phyloP scores from a whole-genome alignment of 1,140 invertebrate genomes.

The Notospermus geniculatus region DNA sequence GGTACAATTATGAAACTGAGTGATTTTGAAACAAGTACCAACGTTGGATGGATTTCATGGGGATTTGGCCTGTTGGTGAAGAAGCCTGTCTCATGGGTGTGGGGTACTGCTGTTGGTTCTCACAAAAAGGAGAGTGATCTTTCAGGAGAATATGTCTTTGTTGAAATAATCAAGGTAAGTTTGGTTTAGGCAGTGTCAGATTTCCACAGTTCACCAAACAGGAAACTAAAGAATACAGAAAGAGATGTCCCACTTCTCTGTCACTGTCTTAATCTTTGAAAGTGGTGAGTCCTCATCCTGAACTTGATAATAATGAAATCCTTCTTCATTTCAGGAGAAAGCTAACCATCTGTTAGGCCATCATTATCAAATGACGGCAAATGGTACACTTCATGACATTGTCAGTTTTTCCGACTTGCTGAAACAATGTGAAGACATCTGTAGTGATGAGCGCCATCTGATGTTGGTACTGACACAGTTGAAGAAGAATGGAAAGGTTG shows the following conservation, averaged over 20 bases:
- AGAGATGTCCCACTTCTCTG: no score
- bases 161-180: constrained; percentile 9
- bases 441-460: not conserved
- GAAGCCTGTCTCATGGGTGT: constrained; percentile 11
- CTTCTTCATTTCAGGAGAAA: constrained; percentile 15
- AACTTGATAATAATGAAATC: not conserved
- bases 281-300: not conserved
- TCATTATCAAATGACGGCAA: not conserved
- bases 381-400: constrained; percentile 1
- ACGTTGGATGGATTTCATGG: constrained; percentile 6
- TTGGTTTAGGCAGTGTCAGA: not conserved
- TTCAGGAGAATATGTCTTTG: not conserved
- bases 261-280: not conserved
- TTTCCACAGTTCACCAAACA: no score
- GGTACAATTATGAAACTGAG: constrained; percentile 5
- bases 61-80: constrained; percentile 7
- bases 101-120: not conserved
- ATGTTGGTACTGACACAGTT: no score
- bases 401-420: not conserved
- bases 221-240: no score
- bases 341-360: not conserved
- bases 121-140: not conserved
- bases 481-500: no score
- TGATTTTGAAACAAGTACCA: constrained; percentile 8
- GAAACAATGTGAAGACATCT: constrained; percentile 14